Percentiles rank a stretch among this genome's conserved stretches.
Conservation (phyloP, 2,888 invertebrate species). For the Rhorus exstirpatorius region DNA sequence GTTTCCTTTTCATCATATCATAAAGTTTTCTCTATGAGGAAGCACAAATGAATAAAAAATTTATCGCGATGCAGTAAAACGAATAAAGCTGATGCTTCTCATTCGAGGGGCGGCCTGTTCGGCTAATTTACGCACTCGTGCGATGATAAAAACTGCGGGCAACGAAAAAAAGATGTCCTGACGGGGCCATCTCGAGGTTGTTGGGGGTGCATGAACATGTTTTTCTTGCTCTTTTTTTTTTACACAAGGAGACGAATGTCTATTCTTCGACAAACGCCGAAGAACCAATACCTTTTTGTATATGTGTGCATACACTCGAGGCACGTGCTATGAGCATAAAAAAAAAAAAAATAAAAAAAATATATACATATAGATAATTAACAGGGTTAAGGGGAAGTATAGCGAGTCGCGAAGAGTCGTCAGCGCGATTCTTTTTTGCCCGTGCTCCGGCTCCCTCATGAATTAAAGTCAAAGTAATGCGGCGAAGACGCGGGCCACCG, state of each 20-base stretch:
- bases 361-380: neutral
- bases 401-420: slow-evolving; percentile 51
- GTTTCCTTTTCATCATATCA: too few species aligned
- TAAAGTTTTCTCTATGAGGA: too few species aligned
- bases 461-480: slow-evolving; percentile 63
- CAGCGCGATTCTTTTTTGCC: slow-evolving; percentile 49
- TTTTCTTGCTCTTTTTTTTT: slow-evolving; percentile 27
- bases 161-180: slow-evolving; percentile 16
- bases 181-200: slow-evolving; percentile 8
- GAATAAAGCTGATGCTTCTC: neutral
- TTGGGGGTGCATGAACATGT: slow-evolving; percentile 44
- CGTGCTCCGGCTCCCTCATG: slow-evolving; percentile 47
- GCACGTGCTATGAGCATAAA: slow-evolving; percentile 43
- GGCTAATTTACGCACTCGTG: slow-evolving; percentile 38
- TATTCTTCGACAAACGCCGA: slow-evolving; percentile 48
- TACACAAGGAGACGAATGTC: slow-evolving; percentile 26
- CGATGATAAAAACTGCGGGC: neutral
- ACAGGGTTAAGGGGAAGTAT: slow-evolving; percentile 58
- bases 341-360: too few species aligned
- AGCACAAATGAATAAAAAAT: neutral
- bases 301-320: slow-evolving; percentile 19
- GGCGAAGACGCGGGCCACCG: slow-evolving; percentile 63
- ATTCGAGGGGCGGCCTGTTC: slow-evolving; percentile 6
- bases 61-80: neutral
- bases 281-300: slow-evolving; percentile 16